These are phyloP conservation scores for Aporrectodea caliginosa DNA, from an alignment of 1,140 invertebrate species.

Conservation along the genomic window DNA sequence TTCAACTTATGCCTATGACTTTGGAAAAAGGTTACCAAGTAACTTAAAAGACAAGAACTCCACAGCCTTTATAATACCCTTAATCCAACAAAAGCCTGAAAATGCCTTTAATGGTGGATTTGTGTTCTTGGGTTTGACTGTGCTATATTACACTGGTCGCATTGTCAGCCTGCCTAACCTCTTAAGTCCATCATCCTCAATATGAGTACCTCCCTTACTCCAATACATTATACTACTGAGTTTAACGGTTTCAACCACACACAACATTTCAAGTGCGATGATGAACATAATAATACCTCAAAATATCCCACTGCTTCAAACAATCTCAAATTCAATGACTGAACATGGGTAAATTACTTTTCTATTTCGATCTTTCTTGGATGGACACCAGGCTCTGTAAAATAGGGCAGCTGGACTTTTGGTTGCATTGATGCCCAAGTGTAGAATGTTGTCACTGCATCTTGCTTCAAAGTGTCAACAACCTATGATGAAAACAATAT, in stretches of 20 bases:
- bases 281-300: not conserved
- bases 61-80: too few species aligned
- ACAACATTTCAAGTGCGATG: not conserved
- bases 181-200: not conserved
- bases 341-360: slow-evolving; percentile 43
- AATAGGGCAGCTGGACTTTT: slow-evolving; percentile 66
- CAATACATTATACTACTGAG: not conserved
- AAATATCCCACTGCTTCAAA: slow-evolving; percentile 17
- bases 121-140: too few species aligned
- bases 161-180: too few species aligned
- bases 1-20: too few species aligned
- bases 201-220: not conserved
- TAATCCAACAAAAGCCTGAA: too few species aligned
- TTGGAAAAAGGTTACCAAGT: too few species aligned
- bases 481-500: too few species aligned
- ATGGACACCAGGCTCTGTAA: slow-evolving; percentile 61
- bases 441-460: not conserved
- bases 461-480: too few species aligned
- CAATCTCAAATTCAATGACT: slow-evolving; percentile 13
- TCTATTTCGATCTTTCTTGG: slow-evolving; percentile 68
- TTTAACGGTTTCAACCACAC: not conserved
- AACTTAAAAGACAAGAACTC: too few species aligned
- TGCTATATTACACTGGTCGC: too few species aligned
- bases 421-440: slow-evolving; percentile 37
- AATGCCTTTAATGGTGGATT: too few species aligned